Evolutionary conservation across 2,113 vertebrate species (phyloP).

Genomic region (Helogale parvula): DNA sequence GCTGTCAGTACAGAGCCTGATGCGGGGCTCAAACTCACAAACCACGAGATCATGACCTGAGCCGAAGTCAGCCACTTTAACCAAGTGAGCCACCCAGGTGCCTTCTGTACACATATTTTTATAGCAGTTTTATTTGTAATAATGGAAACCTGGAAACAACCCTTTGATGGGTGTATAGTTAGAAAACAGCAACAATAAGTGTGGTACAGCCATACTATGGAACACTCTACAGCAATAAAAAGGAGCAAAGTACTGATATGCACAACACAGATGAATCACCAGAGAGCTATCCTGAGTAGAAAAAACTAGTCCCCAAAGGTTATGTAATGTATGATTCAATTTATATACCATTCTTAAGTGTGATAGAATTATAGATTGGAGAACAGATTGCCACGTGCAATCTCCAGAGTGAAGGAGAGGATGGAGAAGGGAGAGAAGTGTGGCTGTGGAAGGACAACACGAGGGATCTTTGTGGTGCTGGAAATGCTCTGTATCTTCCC

Average conservation of each 20-base stretch:
- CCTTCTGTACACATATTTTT: not conserved
- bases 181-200: not conserved
- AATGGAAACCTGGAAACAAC: not conserved
- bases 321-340: not conserved
- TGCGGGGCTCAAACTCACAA: too few relatives aligned
- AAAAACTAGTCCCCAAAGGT: not conserved
- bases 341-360: not conserved
- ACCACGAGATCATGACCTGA: too few relatives aligned
- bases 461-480: not conserved
- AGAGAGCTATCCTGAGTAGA: not conserved
- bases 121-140: conserved; percentile 14
- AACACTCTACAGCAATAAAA: conserved; percentile 18
- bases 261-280: not conserved
- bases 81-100: too few relatives aligned
- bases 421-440: not conserved
- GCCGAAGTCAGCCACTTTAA: too few relatives aligned
- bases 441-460: not conserved
- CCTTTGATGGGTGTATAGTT: not conserved
- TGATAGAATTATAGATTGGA: not conserved
- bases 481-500: not conserved
- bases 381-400: not conserved
- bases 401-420: not conserved
- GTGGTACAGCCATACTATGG: not conserved
- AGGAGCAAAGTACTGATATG: not conserved
- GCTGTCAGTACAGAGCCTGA: too few relatives aligned